phyloP scores from a whole-genome alignment of 2,888 invertebrate genomes.

The Epinotia brunnichana region DNA sequence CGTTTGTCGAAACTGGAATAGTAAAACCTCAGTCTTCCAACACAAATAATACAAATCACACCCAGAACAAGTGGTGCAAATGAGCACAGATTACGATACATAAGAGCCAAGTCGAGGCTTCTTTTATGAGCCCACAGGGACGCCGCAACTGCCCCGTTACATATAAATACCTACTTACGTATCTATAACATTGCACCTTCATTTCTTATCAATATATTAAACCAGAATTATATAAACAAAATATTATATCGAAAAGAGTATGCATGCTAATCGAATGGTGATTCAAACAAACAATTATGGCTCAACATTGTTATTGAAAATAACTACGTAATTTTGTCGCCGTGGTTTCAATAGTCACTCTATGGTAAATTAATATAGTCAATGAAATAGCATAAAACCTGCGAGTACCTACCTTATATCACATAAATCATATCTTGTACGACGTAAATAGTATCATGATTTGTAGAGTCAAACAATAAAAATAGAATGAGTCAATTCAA shows the following conservation, averaged over 20 bases:
- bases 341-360: too few species aligned
- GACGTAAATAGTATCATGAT: too few species aligned
- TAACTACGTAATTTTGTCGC: neutral
- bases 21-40: conserved; percentile 82
- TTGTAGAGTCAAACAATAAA: too few species aligned
- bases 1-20: conserved; percentile 82
- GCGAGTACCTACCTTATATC: too few species aligned
- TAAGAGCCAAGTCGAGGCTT: conserved; percentile 38
- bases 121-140: conserved; percentile 9
- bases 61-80: conserved; percentile 66
- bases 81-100: conserved; percentile 54
- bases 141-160: conserved; percentile 45
- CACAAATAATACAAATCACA: conserved; percentile 75
- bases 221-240: conserved; percentile 69
- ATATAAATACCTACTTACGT: conserved; percentile 52
- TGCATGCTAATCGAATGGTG: neutral
- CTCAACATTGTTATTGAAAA: neutral
- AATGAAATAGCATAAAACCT: too few species aligned
- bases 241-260: conserved; percentile 65
- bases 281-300: neutral
- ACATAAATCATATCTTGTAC: too few species aligned
- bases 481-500: too few species aligned
- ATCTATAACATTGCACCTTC: conserved; percentile 82
- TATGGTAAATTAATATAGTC: too few species aligned
- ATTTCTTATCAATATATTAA: conserved; percentile 64